Base-by-base conservation (phyloP, 2,113 vertebrate species). In the Xiphias gladius region DNA sequence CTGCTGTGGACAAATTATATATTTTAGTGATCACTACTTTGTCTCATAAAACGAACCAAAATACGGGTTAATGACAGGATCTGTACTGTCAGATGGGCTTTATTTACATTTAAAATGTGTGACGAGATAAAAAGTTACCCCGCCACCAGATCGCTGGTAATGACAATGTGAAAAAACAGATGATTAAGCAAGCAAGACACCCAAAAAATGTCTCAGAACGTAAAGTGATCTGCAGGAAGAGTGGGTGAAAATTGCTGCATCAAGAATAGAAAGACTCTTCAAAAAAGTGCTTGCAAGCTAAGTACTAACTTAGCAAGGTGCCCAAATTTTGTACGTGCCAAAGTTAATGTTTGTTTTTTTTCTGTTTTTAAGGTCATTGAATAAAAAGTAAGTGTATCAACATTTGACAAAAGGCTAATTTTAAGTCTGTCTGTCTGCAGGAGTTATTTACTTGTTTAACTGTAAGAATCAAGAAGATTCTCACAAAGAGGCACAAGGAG, bases 231-330 rank as follows among this genome's bases (percentile, higher is more conserved):
- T 48, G 20, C 6, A 37, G 61, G 20, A 63, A 63, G 61, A 20
- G 59, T 62, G 30, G 59, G 59, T 62, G 30, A 39, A 63, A 63
- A 63, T 63, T 63, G 20, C 32, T n/a, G n/a, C 32, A 39, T 37
- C 19, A 20, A 37, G 28, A 62, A 20, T 7, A 50, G 48, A 50
- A 50, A 20, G 48, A 50, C 48, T 13, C 22, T 24, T 3, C 52
- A 11, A 52, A 52, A n/a, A 8, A 52, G 19, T 22, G 19, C 5
- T 1, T 19, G 50, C 50, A 22, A 22, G 50, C 50, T 46, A 20
- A 11, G 26, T 58, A 16, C 24, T 3, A 5, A 19, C 26, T 59
- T 1, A 7, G 19, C 4, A 37, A 10, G 32, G 32, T 37, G 30
- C 59, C 58, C 1, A 32, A 19, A 32, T 46, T 46, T 35, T 61